Percentiles rank a stretch among this genome's conserved stretches.
Evolutionary conservation across 2,888 invertebrate genomes (phyloP).

Genomic region (Caenorhabditis sp.): DNA sequence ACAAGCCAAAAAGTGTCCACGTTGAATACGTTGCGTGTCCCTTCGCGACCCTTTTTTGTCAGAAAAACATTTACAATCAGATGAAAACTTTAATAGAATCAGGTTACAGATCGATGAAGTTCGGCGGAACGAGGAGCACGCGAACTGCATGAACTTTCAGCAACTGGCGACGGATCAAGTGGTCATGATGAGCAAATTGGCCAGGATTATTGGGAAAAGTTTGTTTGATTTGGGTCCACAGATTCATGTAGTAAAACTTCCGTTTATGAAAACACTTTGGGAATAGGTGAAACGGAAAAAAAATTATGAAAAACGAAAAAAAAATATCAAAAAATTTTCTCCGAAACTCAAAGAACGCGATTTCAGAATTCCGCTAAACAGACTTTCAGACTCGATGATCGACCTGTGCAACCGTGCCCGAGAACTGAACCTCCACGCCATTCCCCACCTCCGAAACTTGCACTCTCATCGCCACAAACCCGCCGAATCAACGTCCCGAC

Average conservation of each 20-base stretch:
- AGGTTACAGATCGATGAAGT: slow-evolving; percentile 37
- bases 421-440: slow-evolving; percentile 27
- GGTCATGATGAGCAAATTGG: slow-evolving; percentile 48
- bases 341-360: background rate
- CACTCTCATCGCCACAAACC: too few species aligned
- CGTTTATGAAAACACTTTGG: too few species aligned
- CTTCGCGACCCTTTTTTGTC: too few species aligned
- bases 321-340: too few species aligned
- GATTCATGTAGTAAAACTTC: too few species aligned
- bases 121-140: slow-evolving; percentile 20
- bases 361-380: background rate
- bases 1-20: too few species aligned
- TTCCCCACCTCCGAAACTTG: background rate
- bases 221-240: background rate
- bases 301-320: too few species aligned
- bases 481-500: background rate
- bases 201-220: slow-evolving; percentile 48
- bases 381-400: slow-evolving; percentile 44
- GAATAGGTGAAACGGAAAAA: too few species aligned
- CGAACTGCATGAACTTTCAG: slow-evolving; percentile 39
- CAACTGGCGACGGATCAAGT: slow-evolving; percentile 51
- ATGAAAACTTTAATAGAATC: background rate
- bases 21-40: too few species aligned
- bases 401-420: slow-evolving; percentile 49
- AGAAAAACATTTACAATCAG: too few species aligned